phyloP scores from a whole-genome alignment of 1,140 invertebrate species.

The Hyles vespertilio region DNA sequence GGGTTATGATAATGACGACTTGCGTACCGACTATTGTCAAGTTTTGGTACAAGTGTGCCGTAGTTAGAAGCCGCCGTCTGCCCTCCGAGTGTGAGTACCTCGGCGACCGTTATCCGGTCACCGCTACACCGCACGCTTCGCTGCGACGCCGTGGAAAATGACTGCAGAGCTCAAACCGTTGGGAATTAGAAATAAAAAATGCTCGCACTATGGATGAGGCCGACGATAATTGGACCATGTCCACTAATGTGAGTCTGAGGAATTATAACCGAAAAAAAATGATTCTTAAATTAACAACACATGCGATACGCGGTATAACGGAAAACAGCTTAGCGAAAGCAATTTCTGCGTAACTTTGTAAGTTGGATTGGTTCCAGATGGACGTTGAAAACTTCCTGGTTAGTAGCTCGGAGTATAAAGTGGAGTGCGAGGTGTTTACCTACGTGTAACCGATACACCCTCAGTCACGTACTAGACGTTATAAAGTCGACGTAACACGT shows the following conservation, averaged over 20 bases:
- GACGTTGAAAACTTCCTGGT: too few species aligned
- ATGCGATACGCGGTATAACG: too few species aligned
- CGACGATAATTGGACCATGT: constrained; percentile 7
- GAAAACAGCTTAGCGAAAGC: too few species aligned
- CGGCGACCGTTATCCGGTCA: constrained; percentile 62
- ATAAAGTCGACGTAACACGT: too few species aligned
- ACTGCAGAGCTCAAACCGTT: constrained; percentile 31
- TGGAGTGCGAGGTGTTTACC: too few species aligned
- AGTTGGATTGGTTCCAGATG: too few species aligned
- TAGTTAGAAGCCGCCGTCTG: constrained; percentile 25
- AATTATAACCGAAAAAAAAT: constrained; percentile 8
- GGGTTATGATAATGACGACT: constrained; percentile 60
- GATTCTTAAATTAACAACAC: too few species aligned
- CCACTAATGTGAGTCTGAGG: constrained; percentile 8
- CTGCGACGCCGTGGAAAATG: constrained; percentile 36
- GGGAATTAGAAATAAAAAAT: constrained; percentile 39
- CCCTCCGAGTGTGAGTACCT: constrained; percentile 48
- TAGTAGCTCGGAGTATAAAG: too few species aligned
- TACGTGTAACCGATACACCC: too few species aligned
- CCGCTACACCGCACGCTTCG: constrained; percentile 46
- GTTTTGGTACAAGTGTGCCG: constrained; percentile 32
- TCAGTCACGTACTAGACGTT: too few species aligned
- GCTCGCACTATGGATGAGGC: constrained; percentile 10
- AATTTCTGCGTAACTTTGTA: too few species aligned
- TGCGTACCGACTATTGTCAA: constrained; percentile 28